These are phyloP conservation scores for Pachypeltis micranthus DNA, from an alignment of 1,140 invertebrate genomes.

Conservation along the genomic window DNA sequence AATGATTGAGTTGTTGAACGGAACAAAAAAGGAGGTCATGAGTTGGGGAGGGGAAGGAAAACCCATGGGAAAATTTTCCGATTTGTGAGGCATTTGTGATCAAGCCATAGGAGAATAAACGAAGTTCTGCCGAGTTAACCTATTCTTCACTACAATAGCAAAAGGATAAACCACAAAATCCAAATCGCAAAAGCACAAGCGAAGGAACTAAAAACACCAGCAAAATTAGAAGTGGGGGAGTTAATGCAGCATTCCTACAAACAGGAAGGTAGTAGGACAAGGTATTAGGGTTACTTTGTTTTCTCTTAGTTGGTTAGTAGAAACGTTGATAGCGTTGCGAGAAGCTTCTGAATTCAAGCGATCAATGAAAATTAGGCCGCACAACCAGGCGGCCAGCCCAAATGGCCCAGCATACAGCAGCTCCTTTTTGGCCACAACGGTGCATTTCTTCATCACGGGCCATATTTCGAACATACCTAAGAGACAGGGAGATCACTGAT, in stretches of 20 bases:
- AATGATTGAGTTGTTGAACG: no score
- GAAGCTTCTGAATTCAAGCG: constrained; percentile 70
- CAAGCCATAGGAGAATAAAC: no score
- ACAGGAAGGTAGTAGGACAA: no score
- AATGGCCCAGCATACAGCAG: constrained; percentile 46
- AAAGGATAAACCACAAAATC: constrained; percentile 11
- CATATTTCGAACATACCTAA: constrained; percentile 33
- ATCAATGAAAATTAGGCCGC: constrained; percentile 47
- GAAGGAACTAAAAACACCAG: background rate
- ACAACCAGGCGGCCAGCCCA: constrained; percentile 44
- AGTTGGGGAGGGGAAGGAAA: no score
- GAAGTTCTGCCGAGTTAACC: no score
- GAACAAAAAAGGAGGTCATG: no score
- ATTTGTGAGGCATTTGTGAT: no score
- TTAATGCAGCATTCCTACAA: no score
- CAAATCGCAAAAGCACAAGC: background rate
- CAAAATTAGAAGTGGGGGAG: no score
- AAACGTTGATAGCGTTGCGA: constrained; percentile 57
- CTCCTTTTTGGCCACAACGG: constrained; percentile 45
- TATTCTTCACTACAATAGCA: no score
- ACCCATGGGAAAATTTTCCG: no score
- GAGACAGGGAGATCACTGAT: constrained; percentile 11
- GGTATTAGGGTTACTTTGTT: constrained; percentile 45
- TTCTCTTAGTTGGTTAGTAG: constrained; percentile 55
- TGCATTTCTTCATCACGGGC: constrained; percentile 38